A percentile compares a stretch with the other conserved stretches of the same genome.
These are phyloP conservation scores for Etia nguti DNA, from an alignment of 2,113 vertebrate species.

Conservation along the genomic window DNA sequence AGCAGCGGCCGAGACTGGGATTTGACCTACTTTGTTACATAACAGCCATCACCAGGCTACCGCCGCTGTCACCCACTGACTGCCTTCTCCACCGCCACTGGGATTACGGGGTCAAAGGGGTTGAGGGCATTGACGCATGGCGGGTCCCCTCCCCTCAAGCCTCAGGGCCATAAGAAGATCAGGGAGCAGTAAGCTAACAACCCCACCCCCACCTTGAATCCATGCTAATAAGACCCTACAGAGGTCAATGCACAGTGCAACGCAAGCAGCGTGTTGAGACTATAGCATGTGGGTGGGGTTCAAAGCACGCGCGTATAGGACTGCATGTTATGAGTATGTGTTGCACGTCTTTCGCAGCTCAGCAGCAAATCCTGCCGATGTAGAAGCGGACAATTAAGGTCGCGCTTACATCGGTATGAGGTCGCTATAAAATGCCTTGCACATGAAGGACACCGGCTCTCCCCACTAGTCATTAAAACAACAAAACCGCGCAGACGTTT, in stretches of 20 bases:
- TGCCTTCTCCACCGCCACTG: slow-evolving; percentile 25
- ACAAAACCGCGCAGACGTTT: not conserved
- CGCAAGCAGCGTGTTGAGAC: slow-evolving; percentile 18
- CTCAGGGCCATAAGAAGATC: slow-evolving; percentile 55
- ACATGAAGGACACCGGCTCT: not conserved
- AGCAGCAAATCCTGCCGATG: slow-evolving; percentile 39
- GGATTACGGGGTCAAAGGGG: slow-evolving; percentile 18
- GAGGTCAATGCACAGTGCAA: slow-evolving; percentile 43
- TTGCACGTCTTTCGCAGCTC: slow-evolving; percentile 20
- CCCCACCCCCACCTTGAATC: not conserved
- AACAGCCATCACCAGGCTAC: slow-evolving; percentile 34
- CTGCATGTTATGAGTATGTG: not conserved
- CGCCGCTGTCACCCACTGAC: slow-evolving; percentile 39
- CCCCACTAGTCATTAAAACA: not conserved
- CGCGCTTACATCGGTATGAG: not conserved
- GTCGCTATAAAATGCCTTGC: not conserved
- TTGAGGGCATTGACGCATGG: slow-evolving; percentile 15
- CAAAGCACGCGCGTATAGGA: not conserved
- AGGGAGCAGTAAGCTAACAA: slow-evolving; percentile 15
- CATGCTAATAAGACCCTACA: slow-evolving; percentile 49
- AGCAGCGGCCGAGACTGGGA: slow-evolving; percentile 38
- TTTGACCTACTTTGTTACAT: slow-evolving; percentile 70
- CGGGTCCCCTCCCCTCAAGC: not conserved
- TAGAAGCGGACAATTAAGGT: slow-evolving; percentile 38
- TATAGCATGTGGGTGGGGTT: not conserved